Conservation (phyloP, 2,888 invertebrate species). For the Hermaeophaga mercurialis region DNA sequence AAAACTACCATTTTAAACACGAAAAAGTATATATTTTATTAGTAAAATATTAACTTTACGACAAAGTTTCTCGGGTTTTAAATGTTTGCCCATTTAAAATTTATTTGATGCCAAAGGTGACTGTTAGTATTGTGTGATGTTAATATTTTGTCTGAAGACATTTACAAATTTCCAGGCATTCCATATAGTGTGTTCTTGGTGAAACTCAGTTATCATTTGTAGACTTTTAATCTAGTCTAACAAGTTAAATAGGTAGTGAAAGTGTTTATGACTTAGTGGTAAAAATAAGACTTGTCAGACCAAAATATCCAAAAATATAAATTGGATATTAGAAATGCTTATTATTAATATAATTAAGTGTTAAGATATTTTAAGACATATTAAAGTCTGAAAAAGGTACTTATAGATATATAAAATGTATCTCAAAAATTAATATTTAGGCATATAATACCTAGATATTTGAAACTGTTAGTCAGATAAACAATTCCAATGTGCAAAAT, state of each 20-base stretch:
- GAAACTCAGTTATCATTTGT: background rate
- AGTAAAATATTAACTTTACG: no score
- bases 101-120: slow-evolving; percentile 29
- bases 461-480: background rate
- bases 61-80: no score
- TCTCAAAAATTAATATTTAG: background rate
- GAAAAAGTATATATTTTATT: no score
- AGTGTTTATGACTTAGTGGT: background rate
- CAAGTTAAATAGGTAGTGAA: slow-evolving; percentile 11
- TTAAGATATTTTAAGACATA: no score
- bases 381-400: no score
- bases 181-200: slow-evolving; percentile 25
- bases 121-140: slow-evolving; percentile 17
- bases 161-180: slow-evolving; percentile 23
- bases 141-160: slow-evolving; percentile 14
- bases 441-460: background rate
- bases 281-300: no score
- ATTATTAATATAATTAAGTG: no score
- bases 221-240: slow-evolving; percentile 19
- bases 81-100: background rate
- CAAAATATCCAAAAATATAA: no score
- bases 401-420: no score
- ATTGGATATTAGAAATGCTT: no score
- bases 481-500: background rate
- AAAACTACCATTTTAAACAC: no score